Evolutionary conservation across 2,888 invertebrate genomes (phyloP), one percentile per base, ranked within the genome.

Genomic region (Synergus laeviventris): DNA sequence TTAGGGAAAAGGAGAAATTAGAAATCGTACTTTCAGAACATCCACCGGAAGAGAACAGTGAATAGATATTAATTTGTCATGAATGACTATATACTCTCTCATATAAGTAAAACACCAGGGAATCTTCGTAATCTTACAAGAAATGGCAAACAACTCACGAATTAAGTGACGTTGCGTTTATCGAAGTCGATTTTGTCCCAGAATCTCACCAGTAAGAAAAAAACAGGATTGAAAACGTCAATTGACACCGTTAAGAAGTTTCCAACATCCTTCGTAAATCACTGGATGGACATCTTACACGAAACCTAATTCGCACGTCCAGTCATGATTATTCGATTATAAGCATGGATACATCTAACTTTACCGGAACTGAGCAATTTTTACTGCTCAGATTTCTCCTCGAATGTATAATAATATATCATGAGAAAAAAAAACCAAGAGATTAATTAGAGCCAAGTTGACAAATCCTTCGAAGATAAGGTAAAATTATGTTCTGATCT

Each of bases 11-110:
- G 54, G 59, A 74, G 74, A 74, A 70, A 70, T 70, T 70, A 70
- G 70, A 70, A 70, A 70, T 70, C 70, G 70, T 36, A 70, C 70
- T 70, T 49, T 70, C 70, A 49, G 70, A 70, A 70, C 70, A 70
- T 70, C 49, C 70, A 70, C 70, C 49, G 66, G 66, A 70, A 70
- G 66, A 24, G 45, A 45, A 70, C n/a, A 1, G 66, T 45, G 60
- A 79, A 81, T 84, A 78, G 80, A 81, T 81, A 83, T 82, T 81
- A 82, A 81, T 79, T 81, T 80, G 80, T 73, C 76, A 73, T 24
- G 76, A 79, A 81, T 77, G 82, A 83, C 82, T 79, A 49, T 78
- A 81, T 80, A 75, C 74, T 74, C 66, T 70, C 70, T 70, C 70
- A 54, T 70, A 49, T 70, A 31, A 49, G 66, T 70, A 70, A 70